Percentiles rank a stretch among this genome's conserved stretches.
Evolutionary conservation across 2,797 vertebrate genomes (phyloP).

Genomic region (Epinephelus coioides): DNA sequence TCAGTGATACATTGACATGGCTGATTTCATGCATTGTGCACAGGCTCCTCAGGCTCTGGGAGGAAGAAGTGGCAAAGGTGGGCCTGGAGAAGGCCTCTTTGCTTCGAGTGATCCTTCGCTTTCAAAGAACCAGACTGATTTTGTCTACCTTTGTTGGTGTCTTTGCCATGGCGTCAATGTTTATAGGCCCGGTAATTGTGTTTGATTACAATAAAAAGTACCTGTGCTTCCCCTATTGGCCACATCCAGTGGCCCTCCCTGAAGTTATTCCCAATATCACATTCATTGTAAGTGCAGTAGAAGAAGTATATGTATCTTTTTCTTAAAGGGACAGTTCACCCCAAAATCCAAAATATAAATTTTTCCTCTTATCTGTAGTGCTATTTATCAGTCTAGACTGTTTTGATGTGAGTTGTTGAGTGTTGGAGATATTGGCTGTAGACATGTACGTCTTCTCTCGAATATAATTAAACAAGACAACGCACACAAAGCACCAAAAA

Average conservation of each 20-base stretch:
- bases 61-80: slow-evolving; percentile 80
- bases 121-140: slow-evolving; percentile 84
- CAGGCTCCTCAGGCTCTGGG: slow-evolving; percentile 85
- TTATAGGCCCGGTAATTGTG: slow-evolving; percentile 76
- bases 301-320: background rate
- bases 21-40: slow-evolving; percentile 55
- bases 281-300: background rate
- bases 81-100: slow-evolving; percentile 87
- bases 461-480: too few relatives aligned
- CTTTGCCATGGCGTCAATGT: slow-evolving; percentile 69
- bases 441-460: too few relatives aligned
- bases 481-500: too few relatives aligned
- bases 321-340: background rate
- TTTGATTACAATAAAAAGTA: background rate
- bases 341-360: too few relatives aligned
- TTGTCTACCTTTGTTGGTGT: slow-evolving; percentile 61
- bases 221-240: background rate
- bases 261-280: background rate
- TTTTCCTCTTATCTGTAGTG: too few relatives aligned
- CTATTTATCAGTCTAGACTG: too few relatives aligned
- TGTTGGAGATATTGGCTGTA: too few relatives aligned
- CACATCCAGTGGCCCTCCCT: background rate
- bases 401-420: too few relatives aligned
- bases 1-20: background rate
- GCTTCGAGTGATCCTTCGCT: slow-evolving; percentile 75